Conservation (phyloP, 1,140 invertebrate genomes). For the Ctenoplectra terminalis region DNA sequence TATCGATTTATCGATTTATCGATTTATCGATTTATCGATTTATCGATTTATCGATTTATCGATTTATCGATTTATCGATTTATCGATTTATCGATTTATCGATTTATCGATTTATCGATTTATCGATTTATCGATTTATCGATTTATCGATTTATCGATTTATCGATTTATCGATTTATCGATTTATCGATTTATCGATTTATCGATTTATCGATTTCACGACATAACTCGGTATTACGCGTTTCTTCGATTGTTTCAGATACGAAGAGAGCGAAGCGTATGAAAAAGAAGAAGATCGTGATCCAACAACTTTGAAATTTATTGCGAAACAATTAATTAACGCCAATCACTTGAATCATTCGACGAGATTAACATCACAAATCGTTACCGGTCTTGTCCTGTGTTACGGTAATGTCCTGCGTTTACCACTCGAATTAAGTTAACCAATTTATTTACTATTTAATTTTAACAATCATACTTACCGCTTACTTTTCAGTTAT, state of each 20-base stretch:
- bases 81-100: no score
- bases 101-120: no score
- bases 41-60: no score
- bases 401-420: conserved; percentile 84
- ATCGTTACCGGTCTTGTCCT: conserved; percentile 83
- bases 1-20: no score
- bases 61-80: no score
- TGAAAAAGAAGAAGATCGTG: conserved; percentile 73
- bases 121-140: no score
- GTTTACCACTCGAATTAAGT: not conserved
- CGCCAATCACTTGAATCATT: conserved; percentile 76
- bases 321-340: conserved; percentile 82
- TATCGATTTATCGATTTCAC: not conserved
- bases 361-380: conserved; percentile 81
- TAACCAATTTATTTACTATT: no score
- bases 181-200: no score
- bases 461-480: not conserved
- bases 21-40: no score
- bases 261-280: conserved; percentile 77
- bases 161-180: no score
- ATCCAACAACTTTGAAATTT: conserved; percentile 68
- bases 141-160: no score
- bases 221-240: not conserved
- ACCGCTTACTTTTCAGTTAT: conserved; percentile 76
- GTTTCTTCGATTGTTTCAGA: conserved; percentile 56